Conservation (phyloP, 2,113 vertebrate species). For the Sander vitreus region DNA sequence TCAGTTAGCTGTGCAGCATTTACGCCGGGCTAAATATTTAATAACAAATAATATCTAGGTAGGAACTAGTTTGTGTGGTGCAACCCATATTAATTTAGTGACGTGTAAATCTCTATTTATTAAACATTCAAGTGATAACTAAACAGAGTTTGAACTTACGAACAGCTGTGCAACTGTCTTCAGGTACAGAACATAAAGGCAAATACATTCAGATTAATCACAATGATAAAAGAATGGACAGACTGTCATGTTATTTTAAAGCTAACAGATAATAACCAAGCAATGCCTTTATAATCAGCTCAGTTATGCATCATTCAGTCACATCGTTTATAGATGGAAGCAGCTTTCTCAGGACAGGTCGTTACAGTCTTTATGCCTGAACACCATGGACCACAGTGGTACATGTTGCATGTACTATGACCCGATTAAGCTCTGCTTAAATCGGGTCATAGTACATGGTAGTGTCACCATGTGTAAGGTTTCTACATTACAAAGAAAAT, state of each 20-base stretch:
- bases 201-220: slow-evolving; percentile 12
- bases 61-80: neutral
- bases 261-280: slow-evolving; percentile 38
- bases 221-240: neutral
- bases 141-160: neutral
- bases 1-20: neutral
- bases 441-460: too few relatives aligned
- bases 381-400: neutral
- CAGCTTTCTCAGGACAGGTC: neutral
- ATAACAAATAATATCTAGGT: neutral
- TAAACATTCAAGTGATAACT: neutral
- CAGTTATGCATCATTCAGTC: slow-evolving; percentile 10
- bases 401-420: neutral
- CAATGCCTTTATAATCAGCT: slow-evolving; percentile 61
- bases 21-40: neutral
- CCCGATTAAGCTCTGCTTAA: neutral
- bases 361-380: neutral
- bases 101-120: neutral
- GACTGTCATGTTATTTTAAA: slow-evolving; percentile 43
- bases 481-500: slow-evolving; percentile 26
- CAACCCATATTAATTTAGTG: neutral
- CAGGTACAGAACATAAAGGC: slow-evolving; percentile 14
- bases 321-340: neutral
- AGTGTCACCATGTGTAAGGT: neutral
- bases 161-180: slow-evolving; percentile 13